A percentile compares a stretch with the other conserved stretches of the same genome.
Conservation (phyloP, 1,140 invertebrate genomes). For the Oedothorax gibbosus region DNA sequence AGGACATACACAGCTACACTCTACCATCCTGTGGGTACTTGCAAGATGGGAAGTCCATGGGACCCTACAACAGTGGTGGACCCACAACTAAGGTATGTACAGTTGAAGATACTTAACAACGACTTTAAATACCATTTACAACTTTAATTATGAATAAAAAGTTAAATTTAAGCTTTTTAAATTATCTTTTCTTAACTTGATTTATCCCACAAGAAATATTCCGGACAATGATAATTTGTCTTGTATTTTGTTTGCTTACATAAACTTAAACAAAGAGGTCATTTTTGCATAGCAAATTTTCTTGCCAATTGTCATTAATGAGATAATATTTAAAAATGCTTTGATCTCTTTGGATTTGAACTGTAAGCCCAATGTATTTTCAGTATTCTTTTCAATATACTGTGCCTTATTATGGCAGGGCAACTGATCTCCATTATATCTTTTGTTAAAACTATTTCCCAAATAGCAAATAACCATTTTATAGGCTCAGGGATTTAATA, state of each 20-base stretch:
- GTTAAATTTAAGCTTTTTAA: background rate
- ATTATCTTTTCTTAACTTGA: background rate
- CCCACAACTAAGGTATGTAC: conserved; percentile 72
- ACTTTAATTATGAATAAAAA: background rate
- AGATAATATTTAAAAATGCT: too few species aligned
- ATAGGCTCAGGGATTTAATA: too few species aligned
- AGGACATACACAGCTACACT: conserved; percentile 87
- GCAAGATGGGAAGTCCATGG: conserved; percentile 84
- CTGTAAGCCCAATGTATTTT: too few species aligned
- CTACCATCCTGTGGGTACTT: conserved; percentile 73
- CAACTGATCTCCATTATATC: too few species aligned
- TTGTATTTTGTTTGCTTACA: background rate
- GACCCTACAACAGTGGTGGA: conserved; percentile 86
- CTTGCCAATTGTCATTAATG: too few species aligned
- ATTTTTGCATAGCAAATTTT: too few species aligned
- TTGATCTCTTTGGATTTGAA: too few species aligned
- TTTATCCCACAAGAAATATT: background rate
- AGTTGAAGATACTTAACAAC: background rate
- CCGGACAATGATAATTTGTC: background rate
- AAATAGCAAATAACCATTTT: too few species aligned
- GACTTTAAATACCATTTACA: background rate
- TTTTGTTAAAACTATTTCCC: too few species aligned
- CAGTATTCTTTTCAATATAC: too few species aligned
- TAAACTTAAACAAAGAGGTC: background rate
- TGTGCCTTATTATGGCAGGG: too few species aligned